Conservation (phyloP, 2,797 vertebrate species). For the Helarctos malayanus region DNA sequence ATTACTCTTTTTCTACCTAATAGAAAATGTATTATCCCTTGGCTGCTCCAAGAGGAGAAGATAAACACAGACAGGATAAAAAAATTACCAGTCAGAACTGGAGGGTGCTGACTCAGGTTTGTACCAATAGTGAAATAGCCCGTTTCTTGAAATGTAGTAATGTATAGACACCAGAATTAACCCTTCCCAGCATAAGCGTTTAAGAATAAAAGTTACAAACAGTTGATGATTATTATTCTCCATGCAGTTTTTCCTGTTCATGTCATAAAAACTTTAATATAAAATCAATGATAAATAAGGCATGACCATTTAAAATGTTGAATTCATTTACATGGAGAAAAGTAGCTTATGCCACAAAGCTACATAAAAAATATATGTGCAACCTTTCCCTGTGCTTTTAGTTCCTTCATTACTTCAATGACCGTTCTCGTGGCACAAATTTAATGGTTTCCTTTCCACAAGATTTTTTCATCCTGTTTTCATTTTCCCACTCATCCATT, state of each 20-base stretch:
- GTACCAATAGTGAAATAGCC: not conserved
- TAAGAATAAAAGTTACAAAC: not conserved
- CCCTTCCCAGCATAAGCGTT: not conserved
- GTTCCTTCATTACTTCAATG: not conserved
- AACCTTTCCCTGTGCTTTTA: not conserved
- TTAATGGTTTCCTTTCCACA: not conserved
- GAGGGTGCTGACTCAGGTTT: constrained; percentile 71
- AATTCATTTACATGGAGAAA: not conserved
- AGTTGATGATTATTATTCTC: not conserved
- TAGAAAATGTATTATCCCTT: constrained; percentile 64
- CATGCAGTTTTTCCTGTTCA: not conserved
- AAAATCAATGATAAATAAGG: not conserved
- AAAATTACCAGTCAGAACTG: constrained; percentile 3
- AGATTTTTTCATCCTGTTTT: not conserved
- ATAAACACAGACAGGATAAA: constrained; percentile 76
- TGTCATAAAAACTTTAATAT: not conserved
- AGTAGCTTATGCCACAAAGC: not conserved
- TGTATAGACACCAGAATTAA: not conserved
- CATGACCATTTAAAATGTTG: not conserved
- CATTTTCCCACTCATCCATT: not conserved
- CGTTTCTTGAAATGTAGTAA: not conserved
- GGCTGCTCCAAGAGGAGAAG: constrained; percentile 71
- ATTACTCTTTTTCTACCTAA: constrained; percentile 69
- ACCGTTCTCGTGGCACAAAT: not conserved
- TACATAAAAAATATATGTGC: constrained; percentile 29